Evolutionary conservation across 2,888 invertebrate species (phyloP).

Genomic region (Sarcophaga variegata): DNA sequence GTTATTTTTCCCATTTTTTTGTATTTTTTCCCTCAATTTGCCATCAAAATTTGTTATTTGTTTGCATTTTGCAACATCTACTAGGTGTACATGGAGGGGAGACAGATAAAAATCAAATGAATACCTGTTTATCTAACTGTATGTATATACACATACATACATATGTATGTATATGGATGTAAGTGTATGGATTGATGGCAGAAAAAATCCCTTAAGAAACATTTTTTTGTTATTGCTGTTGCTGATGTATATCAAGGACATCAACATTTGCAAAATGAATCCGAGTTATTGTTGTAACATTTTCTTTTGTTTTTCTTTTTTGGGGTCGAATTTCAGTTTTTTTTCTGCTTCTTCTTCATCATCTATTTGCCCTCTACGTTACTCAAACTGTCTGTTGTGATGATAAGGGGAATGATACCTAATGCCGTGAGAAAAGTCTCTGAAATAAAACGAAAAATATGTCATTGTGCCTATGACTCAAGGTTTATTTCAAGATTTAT

Average conservation of each 20-base stretch:
- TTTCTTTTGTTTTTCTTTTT: constrained; percentile 29
- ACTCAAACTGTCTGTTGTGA: no score
- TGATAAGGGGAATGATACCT: no score
- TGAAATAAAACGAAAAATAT: no score
- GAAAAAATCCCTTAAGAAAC: constrained; percentile 49
- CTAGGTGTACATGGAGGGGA: background rate
- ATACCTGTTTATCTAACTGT: background rate
- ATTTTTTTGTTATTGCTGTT: background rate
- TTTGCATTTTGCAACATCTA: background rate
- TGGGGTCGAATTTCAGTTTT: background rate
- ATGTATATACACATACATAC: background rate
- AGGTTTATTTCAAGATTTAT: no score
- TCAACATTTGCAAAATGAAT: constrained; percentile 32
- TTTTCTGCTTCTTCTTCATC: background rate
- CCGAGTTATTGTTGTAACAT: constrained; percentile 2
- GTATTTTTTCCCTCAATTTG: background rate
- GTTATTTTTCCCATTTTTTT: background rate
- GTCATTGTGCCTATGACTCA: no score
- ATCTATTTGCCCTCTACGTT: no score
- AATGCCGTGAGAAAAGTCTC: no score
- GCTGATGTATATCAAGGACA: constrained; percentile 57
- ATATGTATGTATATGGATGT: background rate
- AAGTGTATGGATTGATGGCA: background rate
- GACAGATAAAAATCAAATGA: background rate
- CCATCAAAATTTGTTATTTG: background rate